Base-by-base conservation (phyloP, 1,140 invertebrate species). In the Drosophila kikkawai region DNA sequence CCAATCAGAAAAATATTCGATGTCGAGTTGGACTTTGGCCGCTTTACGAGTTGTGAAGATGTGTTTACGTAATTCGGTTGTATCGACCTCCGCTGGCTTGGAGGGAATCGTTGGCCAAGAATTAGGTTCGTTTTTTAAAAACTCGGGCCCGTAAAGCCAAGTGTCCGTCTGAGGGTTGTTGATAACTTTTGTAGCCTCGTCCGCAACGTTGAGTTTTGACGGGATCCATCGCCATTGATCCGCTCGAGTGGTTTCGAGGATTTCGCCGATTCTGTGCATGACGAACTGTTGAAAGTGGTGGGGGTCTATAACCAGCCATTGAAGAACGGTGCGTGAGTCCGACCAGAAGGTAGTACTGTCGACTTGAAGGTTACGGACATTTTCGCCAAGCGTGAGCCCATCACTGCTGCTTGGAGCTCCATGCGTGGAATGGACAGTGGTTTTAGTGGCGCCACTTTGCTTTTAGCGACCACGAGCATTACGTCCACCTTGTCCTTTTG, bases 151-250 rank as follows among this genome's bases (percentile, higher is more conserved):
- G 8, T 26, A 5, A 26, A 26, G 26, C 26, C 4, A 26, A 26
- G 26, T 26, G 26, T 26, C 26, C 26, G 26, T 26, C 26, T 5
- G 26, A n/a, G 22, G 47, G 7, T 47, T 47, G 19, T 15, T 47
- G 45, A 22, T 6, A 6, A 22, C 44, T 19, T 22, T 45, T 12
- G 44, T 45, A 7, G 17, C 44, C 37, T 13, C 37, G 37, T 39
- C 37, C 13, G 37, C 37, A 39, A 39, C 37, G 37, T 39, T 39
- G 13, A 50, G 47, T 22, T 45, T 59, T 13, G 57, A 42, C 39
- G 37, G 41, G 13, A 59, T 32, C 57, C 57, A 59, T 59, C 41
- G 57, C 41, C 57, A 59, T 34, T 59, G n/a, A 42, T 29, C 15
- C 5, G n/a, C 26, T 15, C 41, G 13, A 32, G 41, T 29, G 12